Conservation (phyloP, 2,797 vertebrate species). For the Danio kyathit region DNA sequence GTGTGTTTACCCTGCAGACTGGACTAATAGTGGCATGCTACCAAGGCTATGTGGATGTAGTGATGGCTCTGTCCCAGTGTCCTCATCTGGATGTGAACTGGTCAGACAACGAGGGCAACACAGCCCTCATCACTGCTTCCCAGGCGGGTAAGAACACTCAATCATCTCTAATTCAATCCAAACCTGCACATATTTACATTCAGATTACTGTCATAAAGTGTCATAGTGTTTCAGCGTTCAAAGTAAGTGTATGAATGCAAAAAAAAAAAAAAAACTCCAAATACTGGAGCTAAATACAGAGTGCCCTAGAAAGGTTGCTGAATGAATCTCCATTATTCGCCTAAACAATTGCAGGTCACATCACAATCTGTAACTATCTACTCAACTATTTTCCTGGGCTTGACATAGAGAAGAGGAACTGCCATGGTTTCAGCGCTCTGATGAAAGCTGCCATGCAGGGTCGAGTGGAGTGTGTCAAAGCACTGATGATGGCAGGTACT, state of each 20-base stretch:
- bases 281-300: neutral
- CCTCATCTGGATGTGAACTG: slow-evolving; percentile 94
- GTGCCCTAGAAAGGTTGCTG: neutral
- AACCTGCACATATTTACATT: neutral
- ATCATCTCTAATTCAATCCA: neutral
- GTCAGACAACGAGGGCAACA: slow-evolving; percentile 98
- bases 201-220: neutral
- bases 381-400: slow-evolving; percentile 93
- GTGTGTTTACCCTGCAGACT: slow-evolving; percentile 76
- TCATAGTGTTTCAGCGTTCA: neutral
- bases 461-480: slow-evolving; percentile 88
- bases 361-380: slow-evolving; percentile 93
- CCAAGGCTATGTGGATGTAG: slow-evolving; percentile 93
- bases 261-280: neutral
- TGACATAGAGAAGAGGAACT: slow-evolving; percentile 92
- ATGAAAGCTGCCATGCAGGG: slow-evolving; percentile 98
- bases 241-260: neutral
- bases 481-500: slow-evolving; percentile 93
- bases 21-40: slow-evolving; percentile 94
- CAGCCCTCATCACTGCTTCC: slow-evolving; percentile 91
- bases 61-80: slow-evolving; percentile 91
- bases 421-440: slow-evolving; percentile 92
- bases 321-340: slow-evolving; percentile 28
- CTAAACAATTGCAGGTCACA: slow-evolving; percentile 83
- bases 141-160: slow-evolving; percentile 89